Evolutionary conservation across 2,888 invertebrate species (phyloP), one percentile per base, ranked within the genome.

Genomic region (Drosophila eohydei): DNA sequence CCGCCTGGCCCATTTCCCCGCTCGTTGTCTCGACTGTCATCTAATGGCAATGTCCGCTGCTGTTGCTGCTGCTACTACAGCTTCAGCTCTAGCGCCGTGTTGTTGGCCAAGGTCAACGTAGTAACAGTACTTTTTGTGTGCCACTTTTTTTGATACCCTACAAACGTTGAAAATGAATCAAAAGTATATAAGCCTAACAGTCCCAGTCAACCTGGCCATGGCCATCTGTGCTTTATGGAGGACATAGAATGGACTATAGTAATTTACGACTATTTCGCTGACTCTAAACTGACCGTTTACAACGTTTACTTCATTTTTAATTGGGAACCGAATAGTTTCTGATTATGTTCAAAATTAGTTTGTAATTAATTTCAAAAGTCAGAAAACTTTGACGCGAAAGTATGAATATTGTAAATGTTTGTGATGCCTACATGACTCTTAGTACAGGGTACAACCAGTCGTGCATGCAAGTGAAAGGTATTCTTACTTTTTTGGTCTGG

Each of bases 81-180:
- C 55, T 44, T 38, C 28, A 8, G 40, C 16, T 44, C 41, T 6
- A 40, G 63, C 46, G n/a, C 30, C 43, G 21, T n/a, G 36, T 44
- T 68, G 65, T 71, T 74, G 71, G 40, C 76, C 80, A 83, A 83
- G 83, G 83, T 89, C 88, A 88, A 71, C 70, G 55, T 70, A 82
- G 70, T 74, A 74, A 65, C 67, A 74, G 71, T 67, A 77, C 62
- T 74, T 67, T 67, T 63, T 44, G 68, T 83, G 88, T 74, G 69
- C 85, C 62, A 81, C 66, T 87, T 83, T 78, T 54, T 48, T 9
- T 2, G n/a, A 40, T 55, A 30, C 40, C 30, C 54, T 55, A 12
- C 9, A 14, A 21, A 36, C 2, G 36, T 36, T 36, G 34, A 4
- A 26, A 26, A 9, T 21, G 6, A 21, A 51, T 12, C 4, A 0